Percentiles rank a stretch among this genome's conserved stretches.
Conservation (phyloP, 2,888 invertebrate genomes). For the Gisinianus flammeolus region DNA sequence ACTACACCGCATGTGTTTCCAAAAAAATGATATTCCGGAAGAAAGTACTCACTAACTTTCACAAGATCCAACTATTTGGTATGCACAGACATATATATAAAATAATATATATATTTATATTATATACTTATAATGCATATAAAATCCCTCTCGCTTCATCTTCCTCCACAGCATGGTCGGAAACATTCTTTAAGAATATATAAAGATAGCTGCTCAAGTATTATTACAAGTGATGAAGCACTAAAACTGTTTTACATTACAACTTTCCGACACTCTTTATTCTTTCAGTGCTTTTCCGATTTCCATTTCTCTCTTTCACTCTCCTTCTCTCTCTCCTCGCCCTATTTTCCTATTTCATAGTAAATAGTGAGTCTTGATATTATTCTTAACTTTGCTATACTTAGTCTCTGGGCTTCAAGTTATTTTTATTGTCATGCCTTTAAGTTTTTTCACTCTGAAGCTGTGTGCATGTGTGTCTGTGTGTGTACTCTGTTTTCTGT, state of each 20-base stretch:
- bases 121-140: no score
- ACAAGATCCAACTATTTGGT: no score
- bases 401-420: neutral
- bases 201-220: conserved; percentile 19
- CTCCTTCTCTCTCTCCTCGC: neutral
- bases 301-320: neutral
- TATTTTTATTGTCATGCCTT: conserved; percentile 15
- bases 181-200: neutral
- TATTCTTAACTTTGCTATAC: neutral
- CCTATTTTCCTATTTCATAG: no score
- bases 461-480: neutral
- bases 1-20: neutral
- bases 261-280: conserved; percentile 22
- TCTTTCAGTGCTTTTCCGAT: conserved; percentile 1
- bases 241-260: conserved; percentile 51
- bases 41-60: no score
- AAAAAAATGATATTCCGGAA: neutral
- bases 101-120: no score
- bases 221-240: conserved; percentile 48
- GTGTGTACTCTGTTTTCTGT: neutral
- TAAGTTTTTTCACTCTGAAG: neutral
- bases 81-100: no score
- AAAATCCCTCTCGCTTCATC: no score
- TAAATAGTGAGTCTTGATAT: no score
- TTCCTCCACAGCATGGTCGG: no score